Evolutionary conservation across 1,140 invertebrate genomes (phyloP).

Genomic region (Papilio xuthus): DNA sequence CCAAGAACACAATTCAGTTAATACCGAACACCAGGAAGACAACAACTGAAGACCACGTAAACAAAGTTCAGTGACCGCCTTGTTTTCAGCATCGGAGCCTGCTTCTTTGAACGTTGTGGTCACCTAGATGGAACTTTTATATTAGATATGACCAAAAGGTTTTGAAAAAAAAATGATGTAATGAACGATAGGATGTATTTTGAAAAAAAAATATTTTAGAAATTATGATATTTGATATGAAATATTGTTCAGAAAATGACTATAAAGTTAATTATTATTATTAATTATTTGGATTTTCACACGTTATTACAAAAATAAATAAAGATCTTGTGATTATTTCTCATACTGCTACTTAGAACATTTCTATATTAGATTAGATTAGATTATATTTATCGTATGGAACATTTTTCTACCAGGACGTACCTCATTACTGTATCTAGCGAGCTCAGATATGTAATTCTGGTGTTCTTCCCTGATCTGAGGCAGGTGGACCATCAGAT

Average conservation of each 20-base stretch:
- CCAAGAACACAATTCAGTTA: constrained; percentile 99
- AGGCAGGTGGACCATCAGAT: constrained; percentile 97
- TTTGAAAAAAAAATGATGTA: too few relatives aligned
- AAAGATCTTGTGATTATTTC: neutral
- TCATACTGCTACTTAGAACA: neutral
- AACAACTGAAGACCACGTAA: constrained; percentile 95
- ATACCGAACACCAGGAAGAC: constrained; percentile 98
- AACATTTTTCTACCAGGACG: constrained; percentile 12
- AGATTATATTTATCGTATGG: neutral
- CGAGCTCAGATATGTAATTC: constrained; percentile 98
- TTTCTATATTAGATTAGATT: neutral
- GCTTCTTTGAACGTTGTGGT: constrained; percentile 97
- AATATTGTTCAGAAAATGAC: too few relatives aligned
- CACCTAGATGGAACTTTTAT: constrained; percentile 71
- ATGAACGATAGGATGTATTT: too few relatives aligned
- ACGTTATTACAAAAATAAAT: too few relatives aligned
- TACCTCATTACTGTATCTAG: constrained; percentile 96
- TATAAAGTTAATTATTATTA: too few relatives aligned
- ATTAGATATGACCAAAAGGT: too few relatives aligned
- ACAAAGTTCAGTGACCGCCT: constrained; percentile 95
- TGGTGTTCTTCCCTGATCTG: constrained; percentile 98
- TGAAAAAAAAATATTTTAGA: too few relatives aligned
- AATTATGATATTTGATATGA: too few relatives aligned
- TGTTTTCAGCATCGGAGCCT: constrained; percentile 95
- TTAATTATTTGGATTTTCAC: too few relatives aligned